Conservation (phyloP, 2,113 vertebrate species). For the Cephalopholis sonnerati region DNA sequence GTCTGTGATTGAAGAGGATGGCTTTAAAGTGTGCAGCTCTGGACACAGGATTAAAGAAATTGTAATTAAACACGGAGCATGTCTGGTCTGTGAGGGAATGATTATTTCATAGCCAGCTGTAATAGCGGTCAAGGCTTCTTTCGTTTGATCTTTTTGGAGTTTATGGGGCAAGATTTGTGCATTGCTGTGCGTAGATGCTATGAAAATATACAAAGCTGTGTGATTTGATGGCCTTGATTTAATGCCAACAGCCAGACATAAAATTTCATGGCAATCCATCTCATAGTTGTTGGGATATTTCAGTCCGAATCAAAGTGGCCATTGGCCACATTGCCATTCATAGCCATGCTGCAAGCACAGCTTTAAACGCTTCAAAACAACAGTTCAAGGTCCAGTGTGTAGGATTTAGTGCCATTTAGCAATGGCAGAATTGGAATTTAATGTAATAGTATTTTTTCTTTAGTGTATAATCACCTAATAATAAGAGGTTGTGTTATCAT, state of each 20-base stretch:
- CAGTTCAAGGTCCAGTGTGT: no score
- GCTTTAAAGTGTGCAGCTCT: constrained; percentile 16
- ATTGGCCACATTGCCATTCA: background rate
- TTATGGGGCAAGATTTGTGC: constrained; percentile 6
- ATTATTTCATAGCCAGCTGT: constrained; percentile 1
- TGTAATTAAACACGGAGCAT: constrained; percentile 40
- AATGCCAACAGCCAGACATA: background rate
- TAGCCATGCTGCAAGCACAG: no score
- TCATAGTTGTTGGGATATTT: background rate
- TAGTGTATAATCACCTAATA: no score
- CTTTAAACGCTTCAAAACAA: no score
- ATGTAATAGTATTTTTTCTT: no score
- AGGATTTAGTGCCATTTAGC: no score
- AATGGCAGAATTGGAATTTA: no score
- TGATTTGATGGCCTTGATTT: background rate
- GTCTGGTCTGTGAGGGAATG: constrained; percentile 19
- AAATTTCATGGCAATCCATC: background rate
- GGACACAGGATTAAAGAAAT: constrained; percentile 46
- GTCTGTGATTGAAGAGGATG: constrained; percentile 16
- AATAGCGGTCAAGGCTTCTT: constrained; percentile 9
- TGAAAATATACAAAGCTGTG: background rate
- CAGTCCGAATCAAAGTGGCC: background rate
- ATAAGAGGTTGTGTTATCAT: no score
- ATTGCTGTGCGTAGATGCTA: background rate
- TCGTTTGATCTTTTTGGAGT: constrained; percentile 13